Evolutionary conservation across 1,140 invertebrate species (phyloP), one percentile per base, ranked within the genome.

Genomic region (Calephelis virginiensis): DNA sequence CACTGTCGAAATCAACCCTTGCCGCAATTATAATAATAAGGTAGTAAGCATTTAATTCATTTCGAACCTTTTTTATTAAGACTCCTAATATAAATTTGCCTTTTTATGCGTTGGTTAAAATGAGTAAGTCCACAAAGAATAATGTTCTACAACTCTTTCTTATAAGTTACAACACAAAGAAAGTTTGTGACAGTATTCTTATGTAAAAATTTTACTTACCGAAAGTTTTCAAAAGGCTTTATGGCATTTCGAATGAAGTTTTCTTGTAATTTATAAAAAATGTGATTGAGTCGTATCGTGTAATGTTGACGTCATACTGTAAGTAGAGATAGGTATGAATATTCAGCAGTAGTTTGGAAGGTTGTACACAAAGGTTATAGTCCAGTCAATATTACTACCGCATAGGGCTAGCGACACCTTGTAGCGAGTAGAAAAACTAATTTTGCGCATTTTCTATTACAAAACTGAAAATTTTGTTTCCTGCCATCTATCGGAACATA

Each of bases 301-400:
- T 40, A 13, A 40, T 64, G 40, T 37, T 64, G 49, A 64, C 63
- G 63, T 64, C 63, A 64, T 37, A 38, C 49, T 49, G 37, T 64
- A 53, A 48, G 14, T 64, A 61, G n/a, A 61, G 69, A 43, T 68
- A 66, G 56, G 63, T 70, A 70, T 67, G 65, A 59, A 64, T 65
- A 62, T 56, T 70, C 38, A 63, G 61, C 63, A 64, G 63, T 67
- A 66, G 60, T 70, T 69, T 50, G 61, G 68, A 61, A 69, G 68
- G 61, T 67, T 47, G 67, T 63, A 60, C 46, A 50, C 63, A 40
- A 40, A 40, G 37, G 63, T 64, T 50, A 63, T 70, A 59, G 56
- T 64, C 53, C 38, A 77, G 75, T 77, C 73, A 63, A 74, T 75
- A 77, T 65, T 71, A 80, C 64, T 76, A 67, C 71, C 72, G 75